Conservation (phyloP, 1,140 invertebrate genomes). For the Drosophila santomea region DNA sequence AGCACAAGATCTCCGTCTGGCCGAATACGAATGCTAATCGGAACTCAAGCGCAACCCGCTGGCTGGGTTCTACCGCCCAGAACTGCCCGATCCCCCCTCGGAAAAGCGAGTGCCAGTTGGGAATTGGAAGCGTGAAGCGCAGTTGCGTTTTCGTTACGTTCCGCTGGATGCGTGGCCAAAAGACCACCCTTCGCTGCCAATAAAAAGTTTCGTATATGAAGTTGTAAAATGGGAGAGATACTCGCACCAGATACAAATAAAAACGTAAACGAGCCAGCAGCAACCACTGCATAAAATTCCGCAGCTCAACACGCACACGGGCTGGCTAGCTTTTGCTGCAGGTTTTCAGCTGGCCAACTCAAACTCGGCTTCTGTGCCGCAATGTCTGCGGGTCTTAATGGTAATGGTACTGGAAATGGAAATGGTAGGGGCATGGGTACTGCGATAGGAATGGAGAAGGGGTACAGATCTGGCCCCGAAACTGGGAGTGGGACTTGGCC, state of each 20-base stretch:
- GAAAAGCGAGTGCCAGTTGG: constrained; percentile 7
- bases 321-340: constrained; percentile 8
- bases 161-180: constrained; percentile 66
- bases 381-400: constrained; percentile 62
- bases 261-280: constrained; percentile 69
- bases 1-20: constrained; percentile 43
- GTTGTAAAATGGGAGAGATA: constrained; percentile 66
- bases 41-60: constrained; percentile 44
- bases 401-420: constrained; percentile 14
- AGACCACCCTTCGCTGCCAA: constrained; percentile 69
- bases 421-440: background rate
- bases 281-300: constrained; percentile 78
- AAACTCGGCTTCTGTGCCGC: constrained; percentile 60
- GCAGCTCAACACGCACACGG: constrained; percentile 68
- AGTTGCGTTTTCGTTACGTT: constrained; percentile 83
- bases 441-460: background rate
- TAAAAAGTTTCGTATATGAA: constrained; percentile 74
- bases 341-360: constrained; percentile 34
- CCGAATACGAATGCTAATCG: constrained; percentile 31
- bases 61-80: constrained; percentile 22
- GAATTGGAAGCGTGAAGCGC: constrained; percentile 75
- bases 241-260: constrained; percentile 52
- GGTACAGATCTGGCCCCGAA: constrained; percentile 3
- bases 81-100: background rate
- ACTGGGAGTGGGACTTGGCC: constrained; percentile 33